Conservation (phyloP, 92 coral and sea anemone genomes). For the Chrysogorgia sp. region DNA sequence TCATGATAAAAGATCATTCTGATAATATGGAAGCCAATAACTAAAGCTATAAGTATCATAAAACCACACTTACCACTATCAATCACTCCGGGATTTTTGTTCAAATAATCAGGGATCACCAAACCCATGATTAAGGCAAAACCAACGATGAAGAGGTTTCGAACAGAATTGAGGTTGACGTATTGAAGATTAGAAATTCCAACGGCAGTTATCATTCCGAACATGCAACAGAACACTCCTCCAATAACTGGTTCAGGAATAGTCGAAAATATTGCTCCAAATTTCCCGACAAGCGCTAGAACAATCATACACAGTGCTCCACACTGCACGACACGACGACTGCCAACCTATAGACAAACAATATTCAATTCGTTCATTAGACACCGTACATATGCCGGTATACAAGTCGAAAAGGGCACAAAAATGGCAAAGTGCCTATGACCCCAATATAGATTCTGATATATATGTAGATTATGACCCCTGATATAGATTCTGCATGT, state of each 20-base stretch:
- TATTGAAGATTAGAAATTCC: slow-evolving; percentile 81
- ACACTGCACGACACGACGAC: slow-evolving; percentile 53
- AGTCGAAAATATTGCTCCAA: slow-evolving; percentile 21
- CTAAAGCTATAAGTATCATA: no score
- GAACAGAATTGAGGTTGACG: slow-evolving; percentile 72
- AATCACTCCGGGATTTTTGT: slow-evolving; percentile 66
- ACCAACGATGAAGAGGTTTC: slow-evolving; percentile 79
- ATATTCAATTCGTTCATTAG: no score
- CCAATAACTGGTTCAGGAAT: slow-evolving; percentile 82
- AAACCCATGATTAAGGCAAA: slow-evolving; percentile 66
- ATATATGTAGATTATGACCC: no score
- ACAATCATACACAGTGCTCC: slow-evolving; percentile 43
- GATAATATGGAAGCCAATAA: no score
- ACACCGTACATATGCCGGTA: no score
- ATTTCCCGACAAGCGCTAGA: slow-evolving; percentile 30
- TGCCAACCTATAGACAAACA: slow-evolving; percentile 35
- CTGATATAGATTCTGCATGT: no score
- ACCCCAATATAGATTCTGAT: no score
- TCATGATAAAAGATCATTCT: no score
- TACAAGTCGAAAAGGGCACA: no score
- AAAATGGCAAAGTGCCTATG: no score
- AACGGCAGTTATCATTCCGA: slow-evolving; percentile 76
- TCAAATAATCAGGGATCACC: slow-evolving; percentile 73
- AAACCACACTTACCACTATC: slow-evolving; percentile 57
- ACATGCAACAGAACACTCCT: slow-evolving; percentile 80